Conservation (phyloP, 23 tunicate genomes). For the Aplidium turbinatum region DNA sequence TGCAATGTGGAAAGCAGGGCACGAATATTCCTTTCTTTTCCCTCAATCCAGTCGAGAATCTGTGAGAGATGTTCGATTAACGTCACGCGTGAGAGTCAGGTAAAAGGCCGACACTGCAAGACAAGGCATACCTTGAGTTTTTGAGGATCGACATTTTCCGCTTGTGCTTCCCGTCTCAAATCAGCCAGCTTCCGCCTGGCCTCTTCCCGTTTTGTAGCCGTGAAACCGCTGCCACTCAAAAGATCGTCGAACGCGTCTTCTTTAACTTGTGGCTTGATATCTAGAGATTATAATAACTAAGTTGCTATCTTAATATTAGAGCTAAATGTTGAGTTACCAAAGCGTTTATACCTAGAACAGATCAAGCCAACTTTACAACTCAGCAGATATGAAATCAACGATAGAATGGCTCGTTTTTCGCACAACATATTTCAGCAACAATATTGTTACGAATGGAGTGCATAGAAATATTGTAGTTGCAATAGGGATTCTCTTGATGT, state of each 20-base stretch:
- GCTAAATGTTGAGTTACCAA: no score
- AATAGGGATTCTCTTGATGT: no score
- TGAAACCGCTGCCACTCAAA: slow-evolving; percentile 77
- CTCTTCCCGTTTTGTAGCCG: slow-evolving; percentile 75
- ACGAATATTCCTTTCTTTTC: slow-evolving; percentile 90
- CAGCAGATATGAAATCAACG: no score
- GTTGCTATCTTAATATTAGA: no score
- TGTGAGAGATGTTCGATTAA: background rate
- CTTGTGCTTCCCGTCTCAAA: slow-evolving; percentile 70
- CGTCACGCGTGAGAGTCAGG: background rate
- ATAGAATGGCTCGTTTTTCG: no score
- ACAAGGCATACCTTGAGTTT: slow-evolving; percentile 61
- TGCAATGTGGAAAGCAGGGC: slow-evolving; percentile 93
- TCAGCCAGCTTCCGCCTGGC: slow-evolving; percentile 77
- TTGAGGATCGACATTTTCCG: slow-evolving; percentile 80
- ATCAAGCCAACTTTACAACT: no score
- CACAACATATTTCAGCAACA: no score
- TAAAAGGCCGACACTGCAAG: background rate
- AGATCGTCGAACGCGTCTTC: slow-evolving; percentile 91
- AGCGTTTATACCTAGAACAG: no score
- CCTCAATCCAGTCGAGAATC: slow-evolving; percentile 97
- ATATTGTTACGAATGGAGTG: no score
- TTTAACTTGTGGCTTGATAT: slow-evolving; percentile 85
- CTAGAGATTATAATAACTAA: slow-evolving; percentile 40
- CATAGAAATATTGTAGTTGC: no score